Conservation (phyloP, 2,113 vertebrate genomes). For the Chionomys nivalis region DNA sequence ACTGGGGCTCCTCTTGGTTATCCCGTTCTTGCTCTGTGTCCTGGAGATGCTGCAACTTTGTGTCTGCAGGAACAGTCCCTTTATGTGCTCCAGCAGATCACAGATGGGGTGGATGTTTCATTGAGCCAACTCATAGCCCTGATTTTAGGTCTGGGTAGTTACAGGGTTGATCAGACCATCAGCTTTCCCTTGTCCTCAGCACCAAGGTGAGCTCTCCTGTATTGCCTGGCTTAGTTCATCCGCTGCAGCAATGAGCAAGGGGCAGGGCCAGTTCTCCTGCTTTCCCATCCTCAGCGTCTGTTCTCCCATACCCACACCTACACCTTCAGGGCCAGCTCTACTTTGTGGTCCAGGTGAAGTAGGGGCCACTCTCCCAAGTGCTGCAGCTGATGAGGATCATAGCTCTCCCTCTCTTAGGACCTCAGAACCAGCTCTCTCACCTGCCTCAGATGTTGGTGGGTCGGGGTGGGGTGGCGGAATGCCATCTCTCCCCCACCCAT, state of each 20-base stretch:
- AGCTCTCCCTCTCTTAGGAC: not conserved
- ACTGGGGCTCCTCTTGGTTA: not conserved
- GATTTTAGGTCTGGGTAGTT: not conserved
- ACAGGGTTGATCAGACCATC: not conserved
- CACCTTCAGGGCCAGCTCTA: too few species aligned
- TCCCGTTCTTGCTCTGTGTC: not conserved
- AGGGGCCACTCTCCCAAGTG: not conserved
- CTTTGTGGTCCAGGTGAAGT: not conserved
- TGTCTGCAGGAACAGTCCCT: not conserved
- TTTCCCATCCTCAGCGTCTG: too few species aligned
- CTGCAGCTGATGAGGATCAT: not conserved
- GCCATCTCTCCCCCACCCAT: too few species aligned
- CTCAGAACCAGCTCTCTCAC: too few species aligned
- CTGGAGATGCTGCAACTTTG: not conserved
- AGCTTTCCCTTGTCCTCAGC: not conserved
- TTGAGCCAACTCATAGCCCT: not conserved
- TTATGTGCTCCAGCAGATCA: not conserved
- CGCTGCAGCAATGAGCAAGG: not conserved
- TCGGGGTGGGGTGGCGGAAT: too few species aligned
- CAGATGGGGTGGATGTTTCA: not conserved
- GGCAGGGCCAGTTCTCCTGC: not conserved
- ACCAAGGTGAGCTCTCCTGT: not conserved
- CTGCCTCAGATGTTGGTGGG: too few species aligned
- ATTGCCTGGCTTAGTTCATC: not conserved
- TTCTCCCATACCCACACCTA: too few species aligned